Evolutionary conservation across 2,888 invertebrate genomes (phyloP).

Genomic region (Iphiclides podalirius): DNA sequence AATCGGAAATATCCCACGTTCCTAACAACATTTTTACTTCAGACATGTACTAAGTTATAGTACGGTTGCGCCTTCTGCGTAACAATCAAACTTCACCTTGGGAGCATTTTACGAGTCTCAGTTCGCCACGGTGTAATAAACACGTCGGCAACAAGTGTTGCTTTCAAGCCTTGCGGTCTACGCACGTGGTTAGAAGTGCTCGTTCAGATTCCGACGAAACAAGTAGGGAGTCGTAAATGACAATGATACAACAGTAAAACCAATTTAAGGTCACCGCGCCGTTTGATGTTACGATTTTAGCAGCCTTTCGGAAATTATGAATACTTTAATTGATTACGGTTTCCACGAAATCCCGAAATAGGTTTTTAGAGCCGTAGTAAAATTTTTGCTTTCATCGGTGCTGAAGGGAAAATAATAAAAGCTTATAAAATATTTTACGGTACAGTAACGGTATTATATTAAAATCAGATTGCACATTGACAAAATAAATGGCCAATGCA

Average conservation of each 20-base stretch:
- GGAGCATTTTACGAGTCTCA: constrained; percentile 57
- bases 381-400: too few species aligned
- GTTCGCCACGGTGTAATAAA: constrained; percentile 54
- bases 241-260: constrained; percentile 16
- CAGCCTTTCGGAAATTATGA: not conserved
- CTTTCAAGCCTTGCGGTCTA: constrained; percentile 42
- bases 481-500: not conserved
- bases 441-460: too few species aligned
- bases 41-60: not conserved
- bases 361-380: too few species aligned
- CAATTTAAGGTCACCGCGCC: not conserved
- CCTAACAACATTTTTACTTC: not conserved
- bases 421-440: too few species aligned
- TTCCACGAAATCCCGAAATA: too few species aligned
- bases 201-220: constrained; percentile 20
- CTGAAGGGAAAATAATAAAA: too few species aligned
- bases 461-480: too few species aligned
- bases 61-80: constrained; percentile 31
- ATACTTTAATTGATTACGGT: too few species aligned
- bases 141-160: constrained; percentile 61
- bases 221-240: constrained; percentile 22
- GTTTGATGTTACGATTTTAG: not conserved
- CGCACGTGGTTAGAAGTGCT: constrained; percentile 36
- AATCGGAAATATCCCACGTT: not conserved
- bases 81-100: constrained; percentile 73